Percentiles rank a stretch among this genome's conserved stretches.
Evolutionary conservation across 2,797 vertebrate genomes (phyloP).

Genomic region (Enteromius radiatus): DNA sequence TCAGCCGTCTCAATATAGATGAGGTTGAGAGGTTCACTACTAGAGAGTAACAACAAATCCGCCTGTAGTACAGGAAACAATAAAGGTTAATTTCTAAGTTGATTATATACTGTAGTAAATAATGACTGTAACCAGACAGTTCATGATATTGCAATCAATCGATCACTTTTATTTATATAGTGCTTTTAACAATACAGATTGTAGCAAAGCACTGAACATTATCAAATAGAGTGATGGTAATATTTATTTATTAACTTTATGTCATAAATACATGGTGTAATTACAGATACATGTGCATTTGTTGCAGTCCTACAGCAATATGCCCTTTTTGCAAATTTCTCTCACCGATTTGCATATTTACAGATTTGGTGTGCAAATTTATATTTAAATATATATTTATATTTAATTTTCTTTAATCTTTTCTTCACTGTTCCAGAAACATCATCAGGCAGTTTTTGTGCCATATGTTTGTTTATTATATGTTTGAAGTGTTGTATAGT

Average conservation of each 20-base stretch:
- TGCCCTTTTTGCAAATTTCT: neutral
- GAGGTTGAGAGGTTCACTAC: slow-evolving; percentile 91
- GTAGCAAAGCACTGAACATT: no score
- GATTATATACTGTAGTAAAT: neutral
- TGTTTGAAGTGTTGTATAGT: neutral
- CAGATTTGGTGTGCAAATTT: neutral
- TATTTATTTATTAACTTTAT: no score
- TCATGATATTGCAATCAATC: no score
- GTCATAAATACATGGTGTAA: no score
- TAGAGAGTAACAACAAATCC: slow-evolving; percentile 89
- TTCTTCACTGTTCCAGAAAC: neutral
- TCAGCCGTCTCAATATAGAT: slow-evolving; percentile 92
- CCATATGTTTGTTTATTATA: neutral
- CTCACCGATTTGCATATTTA: neutral
- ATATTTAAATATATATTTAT: neutral
- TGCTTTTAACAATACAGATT: no score
- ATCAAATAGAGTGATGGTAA: no score
- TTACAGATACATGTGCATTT: neutral
- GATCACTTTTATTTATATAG: no score
- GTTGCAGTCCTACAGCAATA: neutral
- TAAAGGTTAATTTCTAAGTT: neutral
- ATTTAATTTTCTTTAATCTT: neutral
- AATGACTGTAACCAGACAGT: neutral
- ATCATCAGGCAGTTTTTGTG: neutral
- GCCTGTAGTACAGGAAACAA: slow-evolving; percentile 76